phyloP scores from a whole-genome alignment of 2,113 vertebrate species.

The Myotis davidii region DNA sequence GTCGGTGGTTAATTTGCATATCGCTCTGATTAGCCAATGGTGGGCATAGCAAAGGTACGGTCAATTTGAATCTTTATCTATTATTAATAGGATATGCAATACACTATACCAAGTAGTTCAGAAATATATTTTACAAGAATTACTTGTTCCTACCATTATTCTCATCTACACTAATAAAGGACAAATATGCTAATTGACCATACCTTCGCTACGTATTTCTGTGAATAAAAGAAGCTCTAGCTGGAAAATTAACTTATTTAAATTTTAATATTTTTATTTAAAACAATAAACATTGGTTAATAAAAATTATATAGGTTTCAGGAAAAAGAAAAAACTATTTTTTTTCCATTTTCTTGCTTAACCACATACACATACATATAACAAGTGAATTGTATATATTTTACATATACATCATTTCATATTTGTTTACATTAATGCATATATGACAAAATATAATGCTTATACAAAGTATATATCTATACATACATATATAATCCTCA shows the following conservation, averaged over 20 bases:
- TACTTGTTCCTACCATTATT: background rate
- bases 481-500: background rate
- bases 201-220: background rate
- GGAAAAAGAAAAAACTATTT: background rate
- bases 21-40: too few species aligned
- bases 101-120: background rate
- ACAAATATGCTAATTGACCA: too few species aligned
- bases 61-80: too few species aligned
- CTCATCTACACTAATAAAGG: too few species aligned
- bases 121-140: background rate
- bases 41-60: too few species aligned
- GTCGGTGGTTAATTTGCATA: too few species aligned
- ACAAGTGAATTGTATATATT: background rate
- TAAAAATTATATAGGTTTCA: background rate
- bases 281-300: background rate
- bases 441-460: background rate
- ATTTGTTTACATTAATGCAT: background rate
- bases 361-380: background rate
- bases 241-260: background rate
- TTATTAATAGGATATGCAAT: background rate
- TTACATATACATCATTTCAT: background rate
- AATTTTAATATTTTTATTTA: background rate
- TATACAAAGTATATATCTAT: background rate
- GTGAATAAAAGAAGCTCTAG: background rate
- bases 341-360: background rate